Conservation (phyloP, 2,113 vertebrate species). For the Aegotheles bennettii region DNA sequence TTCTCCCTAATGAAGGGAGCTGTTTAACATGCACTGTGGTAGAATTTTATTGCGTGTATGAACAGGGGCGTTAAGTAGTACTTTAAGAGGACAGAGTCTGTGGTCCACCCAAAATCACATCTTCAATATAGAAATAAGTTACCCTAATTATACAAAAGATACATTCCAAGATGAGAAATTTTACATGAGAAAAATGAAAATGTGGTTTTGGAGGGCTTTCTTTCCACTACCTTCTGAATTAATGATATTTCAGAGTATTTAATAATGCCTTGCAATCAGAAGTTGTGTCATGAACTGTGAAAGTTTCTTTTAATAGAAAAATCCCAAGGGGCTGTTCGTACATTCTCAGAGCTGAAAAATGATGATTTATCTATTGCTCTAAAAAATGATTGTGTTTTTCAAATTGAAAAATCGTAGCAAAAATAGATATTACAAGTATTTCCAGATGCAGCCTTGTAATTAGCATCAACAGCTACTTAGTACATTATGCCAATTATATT, state of each 20-base stretch:
- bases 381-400: neutral
- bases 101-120: neutral
- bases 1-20: neutral
- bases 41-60: neutral
- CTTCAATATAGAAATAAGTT: neutral
- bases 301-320: neutral
- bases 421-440: neutral
- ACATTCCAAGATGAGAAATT: neutral
- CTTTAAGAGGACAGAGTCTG: neutral
- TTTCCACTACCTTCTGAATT: neutral
- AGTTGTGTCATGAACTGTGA: neutral
- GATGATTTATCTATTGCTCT: neutral
- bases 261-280: neutral
- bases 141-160: neutral
- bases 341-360: neutral
- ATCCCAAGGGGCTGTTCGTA: neutral
- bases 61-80: neutral
- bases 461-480: neutral
- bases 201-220: neutral
- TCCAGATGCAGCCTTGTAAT: conserved; percentile 26
- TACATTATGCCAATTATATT: neutral
- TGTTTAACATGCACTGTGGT: neutral
- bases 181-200: neutral
- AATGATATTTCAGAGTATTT: neutral
- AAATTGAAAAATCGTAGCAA: neutral